Evolutionary conservation across 2,113 vertebrate genomes (phyloP).

Genomic region (Coturnix japonica): DNA sequence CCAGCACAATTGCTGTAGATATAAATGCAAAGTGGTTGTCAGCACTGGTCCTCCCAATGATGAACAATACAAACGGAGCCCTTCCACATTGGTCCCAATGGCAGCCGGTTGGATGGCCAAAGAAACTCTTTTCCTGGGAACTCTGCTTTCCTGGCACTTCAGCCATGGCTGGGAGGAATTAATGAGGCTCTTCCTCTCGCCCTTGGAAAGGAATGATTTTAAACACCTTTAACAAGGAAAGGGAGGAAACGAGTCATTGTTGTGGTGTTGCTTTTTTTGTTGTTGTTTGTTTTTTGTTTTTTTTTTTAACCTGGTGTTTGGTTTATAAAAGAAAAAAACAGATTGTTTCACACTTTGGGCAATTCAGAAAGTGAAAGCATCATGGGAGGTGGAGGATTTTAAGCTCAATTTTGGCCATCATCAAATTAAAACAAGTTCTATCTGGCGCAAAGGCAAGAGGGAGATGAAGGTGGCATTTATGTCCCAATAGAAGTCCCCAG

Average conservation of each 20-base stretch:
- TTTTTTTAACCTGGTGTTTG: neutral
- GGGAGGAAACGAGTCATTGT: neutral
- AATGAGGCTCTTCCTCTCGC: constrained; percentile 54
- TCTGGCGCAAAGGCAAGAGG: too few relatives aligned
- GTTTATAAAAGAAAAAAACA: constrained; percentile 1
- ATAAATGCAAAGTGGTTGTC: neutral
- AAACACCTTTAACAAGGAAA: constrained; percentile 48
- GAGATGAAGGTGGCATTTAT: too few relatives aligned
- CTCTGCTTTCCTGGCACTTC: neutral
- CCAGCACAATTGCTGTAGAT: neutral
- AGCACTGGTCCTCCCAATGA: neutral
- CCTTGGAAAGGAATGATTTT: constrained; percentile 21
- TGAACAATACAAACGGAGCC: neutral
- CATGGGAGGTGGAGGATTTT: neutral
- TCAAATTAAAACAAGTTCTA: too few relatives aligned
- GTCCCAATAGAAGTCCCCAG: too few relatives aligned
- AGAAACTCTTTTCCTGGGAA: neutral
- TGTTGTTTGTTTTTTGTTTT: neutral
- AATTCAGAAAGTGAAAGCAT: neutral
- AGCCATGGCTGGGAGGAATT: constrained; percentile 30
- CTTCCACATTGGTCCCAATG: neutral
- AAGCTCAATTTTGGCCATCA: too few relatives aligned
- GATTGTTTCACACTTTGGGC: constrained; percentile 3
- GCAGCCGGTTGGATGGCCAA: neutral
- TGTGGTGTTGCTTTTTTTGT: too few relatives aligned